Percentiles rank a stretch among this genome's conserved stretches.
phyloP scores from a whole-genome alignment of 2,888 invertebrate species.

The Melinaea menophilus region DNA sequence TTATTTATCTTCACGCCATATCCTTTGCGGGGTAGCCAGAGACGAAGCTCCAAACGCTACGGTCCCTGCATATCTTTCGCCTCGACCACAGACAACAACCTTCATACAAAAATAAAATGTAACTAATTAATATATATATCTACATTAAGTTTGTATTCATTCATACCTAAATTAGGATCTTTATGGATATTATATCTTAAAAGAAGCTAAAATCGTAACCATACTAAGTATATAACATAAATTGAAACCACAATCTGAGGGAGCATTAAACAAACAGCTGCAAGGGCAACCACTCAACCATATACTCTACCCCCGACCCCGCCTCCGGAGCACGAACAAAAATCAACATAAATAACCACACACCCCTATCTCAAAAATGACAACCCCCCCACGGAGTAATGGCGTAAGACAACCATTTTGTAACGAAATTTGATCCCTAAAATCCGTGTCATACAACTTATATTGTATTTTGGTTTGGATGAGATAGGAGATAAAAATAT shows the following conservation, averaged over 20 bases:
- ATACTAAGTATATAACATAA: slow-evolving; percentile 56
- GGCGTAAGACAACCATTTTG: slow-evolving; percentile 31
- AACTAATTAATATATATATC: not conserved
- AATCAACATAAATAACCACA: slow-evolving; percentile 78
- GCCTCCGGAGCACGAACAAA: slow-evolving; percentile 69
- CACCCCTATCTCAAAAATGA: slow-evolving; percentile 75
- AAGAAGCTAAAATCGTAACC: slow-evolving; percentile 28
- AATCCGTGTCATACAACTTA: slow-evolving; percentile 32
- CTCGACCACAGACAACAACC: no score
- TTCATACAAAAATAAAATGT: slow-evolving; percentile 21
- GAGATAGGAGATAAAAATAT: slow-evolving; percentile 37
- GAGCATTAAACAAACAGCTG: slow-evolving; percentile 73
- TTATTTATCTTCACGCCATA: no score
- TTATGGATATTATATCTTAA: no score
- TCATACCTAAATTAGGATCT: no score
- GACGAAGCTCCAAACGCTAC: no score
- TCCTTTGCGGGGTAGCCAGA: no score
- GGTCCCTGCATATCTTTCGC: no score
- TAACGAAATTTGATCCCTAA: slow-evolving; percentile 34
- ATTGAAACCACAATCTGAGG: slow-evolving; percentile 56
- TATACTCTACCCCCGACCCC: slow-evolving; percentile 67
- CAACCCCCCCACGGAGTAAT: slow-evolving; percentile 40
- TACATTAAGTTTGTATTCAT: no score
- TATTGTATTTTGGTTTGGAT: slow-evolving; percentile 25
- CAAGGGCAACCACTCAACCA: slow-evolving; percentile 62